phyloP scores from a whole-genome alignment of 2,888 invertebrate genomes.

The Sphinx pinastri region DNA sequence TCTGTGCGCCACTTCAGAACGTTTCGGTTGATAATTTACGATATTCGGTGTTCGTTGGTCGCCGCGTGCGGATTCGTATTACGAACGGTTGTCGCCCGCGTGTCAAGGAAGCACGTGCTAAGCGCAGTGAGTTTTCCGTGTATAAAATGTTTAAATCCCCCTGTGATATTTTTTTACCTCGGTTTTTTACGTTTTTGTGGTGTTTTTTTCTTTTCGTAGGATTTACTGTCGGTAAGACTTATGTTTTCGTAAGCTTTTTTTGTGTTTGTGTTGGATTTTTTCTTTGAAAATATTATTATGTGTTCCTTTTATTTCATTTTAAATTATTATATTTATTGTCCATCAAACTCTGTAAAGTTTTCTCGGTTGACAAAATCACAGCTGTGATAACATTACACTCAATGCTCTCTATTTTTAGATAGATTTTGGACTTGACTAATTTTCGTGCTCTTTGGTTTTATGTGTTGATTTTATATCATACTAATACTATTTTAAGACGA shows the following conservation, averaged over 20 bases:
- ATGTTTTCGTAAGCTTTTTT: neutral
- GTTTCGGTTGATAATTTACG: constrained; percentile 36
- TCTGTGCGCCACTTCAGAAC: constrained; percentile 52
- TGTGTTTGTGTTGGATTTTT: neutral
- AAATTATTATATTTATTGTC: neutral
- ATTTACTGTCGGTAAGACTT: constrained; percentile 14
- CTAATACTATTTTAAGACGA: neutral
- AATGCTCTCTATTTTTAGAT: neutral
- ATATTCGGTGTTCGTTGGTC: constrained; percentile 59
- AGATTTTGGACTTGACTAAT: neutral
- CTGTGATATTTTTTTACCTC: neutral
- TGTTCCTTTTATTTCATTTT: neutral
- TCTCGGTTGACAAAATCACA: neutral
- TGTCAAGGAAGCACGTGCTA: constrained; percentile 47
- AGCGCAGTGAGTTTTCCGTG: constrained; percentile 47
- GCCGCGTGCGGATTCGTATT: constrained; percentile 46
- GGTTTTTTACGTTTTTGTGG: constrained; percentile 25
- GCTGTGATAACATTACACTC: too few relatives aligned
- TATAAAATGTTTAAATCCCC: constrained; percentile 23
- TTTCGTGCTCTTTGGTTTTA: neutral
- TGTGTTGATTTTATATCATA: neutral
- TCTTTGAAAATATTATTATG: neutral
- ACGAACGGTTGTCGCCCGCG: constrained; percentile 35
- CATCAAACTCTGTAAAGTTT: neutral
- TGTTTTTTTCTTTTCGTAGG: constrained; percentile 20